Conservation (phyloP, 2,797 vertebrate species). For the Tachyglossus aculeatus region DNA sequence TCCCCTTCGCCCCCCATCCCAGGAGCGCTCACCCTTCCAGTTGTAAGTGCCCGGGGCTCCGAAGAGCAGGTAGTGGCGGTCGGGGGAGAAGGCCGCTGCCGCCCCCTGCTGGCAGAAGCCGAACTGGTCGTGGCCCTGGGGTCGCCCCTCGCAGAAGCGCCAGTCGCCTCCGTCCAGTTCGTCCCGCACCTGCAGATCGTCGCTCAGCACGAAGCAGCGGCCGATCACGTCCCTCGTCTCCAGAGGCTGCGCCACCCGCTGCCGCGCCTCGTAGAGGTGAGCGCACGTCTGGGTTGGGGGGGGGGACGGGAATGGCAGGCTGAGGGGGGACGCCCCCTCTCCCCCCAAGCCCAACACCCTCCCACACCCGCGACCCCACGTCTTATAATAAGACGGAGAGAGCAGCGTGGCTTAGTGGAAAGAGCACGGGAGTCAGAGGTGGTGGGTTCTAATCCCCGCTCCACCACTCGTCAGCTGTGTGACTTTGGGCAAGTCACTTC, state of each 20-base stretch:
- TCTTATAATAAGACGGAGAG: no score
- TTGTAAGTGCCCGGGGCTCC: slow-evolving; percentile 95
- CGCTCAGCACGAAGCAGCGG: slow-evolving; percentile 92
- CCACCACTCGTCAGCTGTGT: no score
- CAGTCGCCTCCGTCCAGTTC: slow-evolving; percentile 93
- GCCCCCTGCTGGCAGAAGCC: slow-evolving; percentile 96
- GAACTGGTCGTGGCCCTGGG: slow-evolving; percentile 92
- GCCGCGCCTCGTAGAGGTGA: slow-evolving; percentile 89
- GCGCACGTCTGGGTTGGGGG: slow-evolving; percentile 83
- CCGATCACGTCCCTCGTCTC: slow-evolving; percentile 93
- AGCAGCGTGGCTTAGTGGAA: no score
- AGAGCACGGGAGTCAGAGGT: no score
- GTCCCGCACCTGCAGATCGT: slow-evolving; percentile 85
- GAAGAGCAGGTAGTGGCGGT: slow-evolving; percentile 90
- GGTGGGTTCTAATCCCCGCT: no score
- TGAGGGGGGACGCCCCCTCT: neutral
- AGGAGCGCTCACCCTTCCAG: slow-evolving; percentile 89
- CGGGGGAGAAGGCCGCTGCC: slow-evolving; percentile 89
- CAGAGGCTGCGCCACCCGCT: slow-evolving; percentile 83
- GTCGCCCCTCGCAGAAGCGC: slow-evolving; percentile 93
- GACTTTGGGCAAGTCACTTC: no score
- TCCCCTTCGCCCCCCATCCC: neutral
- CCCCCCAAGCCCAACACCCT: neutral
- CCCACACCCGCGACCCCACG: no score
- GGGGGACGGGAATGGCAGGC: neutral